Conservation (phyloP, 2,113 vertebrate genomes). For the Phaethornis superciliosus region DNA sequence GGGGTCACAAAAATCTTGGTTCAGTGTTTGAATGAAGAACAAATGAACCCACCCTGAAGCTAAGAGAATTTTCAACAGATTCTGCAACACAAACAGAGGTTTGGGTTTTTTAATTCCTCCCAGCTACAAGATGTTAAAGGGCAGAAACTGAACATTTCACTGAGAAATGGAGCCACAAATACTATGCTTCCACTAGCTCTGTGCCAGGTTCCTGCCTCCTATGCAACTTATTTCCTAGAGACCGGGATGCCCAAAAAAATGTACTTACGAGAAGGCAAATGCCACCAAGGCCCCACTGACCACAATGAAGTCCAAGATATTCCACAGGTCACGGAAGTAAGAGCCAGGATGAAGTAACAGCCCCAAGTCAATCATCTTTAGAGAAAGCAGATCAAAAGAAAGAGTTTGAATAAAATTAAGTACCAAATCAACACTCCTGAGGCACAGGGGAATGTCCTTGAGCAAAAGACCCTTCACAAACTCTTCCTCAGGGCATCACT, state of each 20-base stretch:
- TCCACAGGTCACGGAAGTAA: conserved; percentile 89
- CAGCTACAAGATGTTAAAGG: neutral
- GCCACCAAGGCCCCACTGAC: conserved; percentile 98
- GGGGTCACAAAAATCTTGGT: neutral
- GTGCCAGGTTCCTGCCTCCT: neutral
- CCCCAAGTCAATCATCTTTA: conserved; percentile 83
- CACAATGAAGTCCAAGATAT: conserved; percentile 98
- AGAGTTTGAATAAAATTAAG: neutral
- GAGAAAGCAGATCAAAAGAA: neutral
- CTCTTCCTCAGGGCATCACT: neutral
- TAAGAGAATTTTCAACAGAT: neutral
- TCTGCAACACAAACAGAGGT: neutral
- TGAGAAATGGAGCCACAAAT: neutral
- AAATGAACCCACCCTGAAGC: neutral
- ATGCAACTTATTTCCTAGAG: neutral
- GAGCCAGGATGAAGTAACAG: conserved; percentile 81
- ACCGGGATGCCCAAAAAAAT: neutral
- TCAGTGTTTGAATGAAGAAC: neutral
- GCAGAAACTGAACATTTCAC: neutral
- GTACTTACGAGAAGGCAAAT: conserved; percentile 98
- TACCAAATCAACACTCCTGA: neutral
- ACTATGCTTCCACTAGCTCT: accelerated
- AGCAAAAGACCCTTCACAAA: neutral
- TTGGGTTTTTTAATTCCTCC: too few species aligned
- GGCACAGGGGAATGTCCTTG: neutral